A percentile compares a stretch with the other conserved stretches of the same genome.
Evolutionary conservation across 2,888 invertebrate species (phyloP).

Genomic region (Ophion ventricosus): DNA sequence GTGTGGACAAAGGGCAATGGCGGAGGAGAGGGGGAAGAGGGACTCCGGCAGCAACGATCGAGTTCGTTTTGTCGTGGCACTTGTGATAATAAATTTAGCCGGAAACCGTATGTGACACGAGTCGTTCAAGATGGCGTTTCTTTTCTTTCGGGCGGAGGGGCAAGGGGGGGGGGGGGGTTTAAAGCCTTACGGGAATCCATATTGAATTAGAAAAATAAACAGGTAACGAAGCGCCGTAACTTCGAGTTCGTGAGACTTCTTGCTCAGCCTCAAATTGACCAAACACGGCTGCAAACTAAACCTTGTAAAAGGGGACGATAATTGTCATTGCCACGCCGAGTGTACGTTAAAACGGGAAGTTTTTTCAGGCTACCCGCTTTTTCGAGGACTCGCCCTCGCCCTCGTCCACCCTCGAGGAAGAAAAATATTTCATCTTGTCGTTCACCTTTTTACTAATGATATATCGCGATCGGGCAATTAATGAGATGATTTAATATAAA

Average conservation of each 20-base stretch:
- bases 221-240: conserved; percentile 27
- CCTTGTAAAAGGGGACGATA: conserved; percentile 7
- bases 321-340: conserved; percentile 41
- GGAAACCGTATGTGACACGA: conserved; percentile 54
- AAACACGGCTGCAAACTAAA: conserved; percentile 13
- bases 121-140: conserved; percentile 21
- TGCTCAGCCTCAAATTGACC: conserved; percentile 26
- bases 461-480: not conserved
- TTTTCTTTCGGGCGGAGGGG: not conserved
- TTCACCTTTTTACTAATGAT: not conserved
- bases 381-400: conserved; percentile 2
- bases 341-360: conserved; percentile 52
- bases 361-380: conserved; percentile 52
- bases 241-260: not conserved
- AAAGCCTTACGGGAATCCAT: conserved; percentile 32
- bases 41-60: conserved; percentile 12
- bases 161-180: not conserved
- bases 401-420: not conserved
- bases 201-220: conserved; percentile 62
- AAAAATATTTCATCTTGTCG: not conserved
- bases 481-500: not conserved
- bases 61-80: conserved; percentile 39
- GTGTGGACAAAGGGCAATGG: conserved; percentile 13
- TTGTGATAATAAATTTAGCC: conserved; percentile 62
- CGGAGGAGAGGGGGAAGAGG: not conserved